Evolutionary conservation across 2,888 invertebrate genomes (phyloP), one percentile per base, ranked within the genome.

Genomic region (Mythimna lalbum): DNA sequence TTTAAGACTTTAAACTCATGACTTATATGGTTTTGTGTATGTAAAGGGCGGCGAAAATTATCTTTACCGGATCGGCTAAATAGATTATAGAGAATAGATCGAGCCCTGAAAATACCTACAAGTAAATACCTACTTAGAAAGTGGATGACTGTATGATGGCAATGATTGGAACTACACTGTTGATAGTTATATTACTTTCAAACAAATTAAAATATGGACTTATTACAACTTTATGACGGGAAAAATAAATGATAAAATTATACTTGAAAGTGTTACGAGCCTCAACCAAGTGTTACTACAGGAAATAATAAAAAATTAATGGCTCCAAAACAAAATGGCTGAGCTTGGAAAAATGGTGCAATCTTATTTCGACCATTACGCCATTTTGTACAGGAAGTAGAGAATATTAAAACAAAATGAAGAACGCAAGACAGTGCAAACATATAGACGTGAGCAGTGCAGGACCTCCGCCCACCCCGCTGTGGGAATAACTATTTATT

Each of bases 351-450:
- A 55, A 33, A 56, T 36, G 36, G 56, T 1, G 33, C n/a, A 36
- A 50, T 6, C 1, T 21, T 27, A 43, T 60, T 7, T 31, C n/a
- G 17, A 69, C n/a, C 27, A 7, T 52, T 53, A 33, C 31, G 39
- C 73, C 63, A 61, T 73, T 73, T 63, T 73, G 53, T 66, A 53
- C 3, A 63, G 56, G 53, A 63, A 56, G 31, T 14, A 23, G 6
- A 43, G 39, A 56, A 14, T 56, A 52, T 50, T 56, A 27, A 33
- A 53, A 33, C 10, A 23, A 52, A 23, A 49, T 14, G 52, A 14
- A 52, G 27, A 73, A 77, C 77, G 77, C 52, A 92, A 93, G 92
- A 93, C 93, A 94, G 93, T 94, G 94, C 92, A 90, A 90, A 92
- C 88, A 90, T 84, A 81, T 69, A 82, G 88, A 91, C 79, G 79